phyloP scores from a whole-genome alignment of 2,113 vertebrate genomes.

The Bubo bubo region DNA sequence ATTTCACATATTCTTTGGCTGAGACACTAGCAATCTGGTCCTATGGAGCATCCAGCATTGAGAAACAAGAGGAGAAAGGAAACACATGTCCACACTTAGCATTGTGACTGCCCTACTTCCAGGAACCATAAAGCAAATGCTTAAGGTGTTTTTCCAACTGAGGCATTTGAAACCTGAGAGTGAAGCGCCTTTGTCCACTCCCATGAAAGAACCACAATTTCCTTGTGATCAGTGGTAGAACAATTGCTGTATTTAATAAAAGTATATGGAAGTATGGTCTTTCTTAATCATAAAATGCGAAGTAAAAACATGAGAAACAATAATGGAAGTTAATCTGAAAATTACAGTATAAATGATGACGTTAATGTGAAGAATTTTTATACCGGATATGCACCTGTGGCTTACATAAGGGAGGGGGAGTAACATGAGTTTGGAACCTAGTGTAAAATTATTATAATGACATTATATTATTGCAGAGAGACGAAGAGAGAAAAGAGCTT shows the following conservation, averaged over 20 bases:
- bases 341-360: not conserved
- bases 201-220: not conserved
- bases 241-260: not conserved
- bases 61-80: not conserved
- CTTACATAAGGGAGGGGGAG: not conserved
- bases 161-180: not conserved
- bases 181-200: not conserved
- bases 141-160: not conserved
- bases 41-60: not conserved
- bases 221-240: not conserved
- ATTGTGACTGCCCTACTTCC: not conserved
- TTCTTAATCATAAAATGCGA: not conserved
- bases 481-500: not conserved
- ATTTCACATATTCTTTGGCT: not conserved
- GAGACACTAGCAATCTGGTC: not conserved
- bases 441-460: not conserved
- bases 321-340: not conserved
- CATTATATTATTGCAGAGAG: not conserved
- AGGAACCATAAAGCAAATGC: not conserved
- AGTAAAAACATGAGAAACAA: not conserved
- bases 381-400: not conserved
- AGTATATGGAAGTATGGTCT: not conserved
- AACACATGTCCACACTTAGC: not conserved
- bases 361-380: not conserved
- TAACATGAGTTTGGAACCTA: not conserved